Evolutionary conservation across 1,140 invertebrate genomes (phyloP), one percentile per base, ranked within the genome.

Genomic region (Drosophila kurseongensis): DNA sequence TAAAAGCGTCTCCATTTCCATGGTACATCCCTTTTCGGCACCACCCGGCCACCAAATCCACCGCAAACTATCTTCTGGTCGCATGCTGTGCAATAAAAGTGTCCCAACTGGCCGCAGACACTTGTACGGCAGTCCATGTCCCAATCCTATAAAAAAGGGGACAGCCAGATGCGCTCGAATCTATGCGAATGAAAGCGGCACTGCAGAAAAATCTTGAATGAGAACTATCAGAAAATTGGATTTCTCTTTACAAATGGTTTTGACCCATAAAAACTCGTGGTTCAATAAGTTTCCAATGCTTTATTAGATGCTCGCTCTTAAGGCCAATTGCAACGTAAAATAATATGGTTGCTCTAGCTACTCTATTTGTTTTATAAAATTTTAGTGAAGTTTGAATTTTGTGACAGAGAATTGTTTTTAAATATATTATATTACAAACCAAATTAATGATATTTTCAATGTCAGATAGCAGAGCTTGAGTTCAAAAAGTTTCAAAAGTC

Each of bases 21-120:
- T 45, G 40, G 57, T 47, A 48, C 44, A 55, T 68, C 41, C 67
- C 60, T 50, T 72, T 56, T 76, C 40, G 35, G 38, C 50, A 36
- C 52, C 69, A 78, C 78, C 74, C 78, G 59, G 75, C 80, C 83
- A 88, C 83, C 75, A 80, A 85, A 86, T 86, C 83, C 84, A 86
- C 83, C 83, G 76, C 83, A 86, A 86, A 75, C 84, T 86, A 88
- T 80, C 81, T 86, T 88, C 80, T 88, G 59, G 75, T 77, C 73
- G 76, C 83, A 73, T 80, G 84, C 83, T 83, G 83, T 40, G 83
- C 83, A 86, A 86, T 86, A 86, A 86, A 88, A 83, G 83, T 86
- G 83, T 88, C 83, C 83, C 59, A 56, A 42, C 69, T 78, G 75
- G 60, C 69, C 75, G 67, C 72, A 88, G 79, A 88, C 79, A 89